Evolutionary conservation across 2,888 invertebrate species (phyloP), one percentile per base, ranked within the genome.

Genomic region (Macropis europaea): DNA sequence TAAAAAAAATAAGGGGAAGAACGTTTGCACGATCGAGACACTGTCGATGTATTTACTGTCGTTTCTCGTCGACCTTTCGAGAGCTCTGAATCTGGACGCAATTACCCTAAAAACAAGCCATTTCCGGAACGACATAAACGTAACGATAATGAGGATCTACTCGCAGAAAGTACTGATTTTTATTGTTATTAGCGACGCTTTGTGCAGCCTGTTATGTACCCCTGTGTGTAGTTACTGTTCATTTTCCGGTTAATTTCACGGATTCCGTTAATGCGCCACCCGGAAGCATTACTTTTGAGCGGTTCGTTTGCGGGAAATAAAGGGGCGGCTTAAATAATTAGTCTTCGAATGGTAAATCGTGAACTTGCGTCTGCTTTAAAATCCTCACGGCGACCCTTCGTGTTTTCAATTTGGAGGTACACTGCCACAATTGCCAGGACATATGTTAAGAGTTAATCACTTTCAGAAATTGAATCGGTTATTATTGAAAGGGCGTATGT

Each of bases 101-200:
- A 68, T 71, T 73, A 74, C 6, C 68, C 45, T 68, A 60, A 61
- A 67, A 77, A 68, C 54, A 50, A 52, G 48, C 45, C 57, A 36
- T 57, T 54, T 32, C 57, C 45, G n/a, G 36, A n/a, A 36, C 34
- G 30, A 19, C 13, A 36, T 11, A 38, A 56, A 56, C 34, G 47
- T 75, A 72, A 78, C 72, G 75, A 38, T 75, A 78, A 78, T 67
- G 62, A 78, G 68, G 43, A 63, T 69, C 42, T 19, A 67, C 30
- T 32, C 30, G 64, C 45, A 34, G 28, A 48, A 56, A 26, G 56
- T 45, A 32, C 47, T 48, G 42, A 76, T 73, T 77, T 77, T 77
- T 73, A 77, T 63, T 50, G 73, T 73, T 77, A 69, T 63, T 56
- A 53, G 53, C 45, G 30, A 30, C 36, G 61, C 34, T 66, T 77